phyloP scores from a whole-genome alignment of 2,113 vertebrate species.

The Phalacrocorax pelagicus region DNA sequence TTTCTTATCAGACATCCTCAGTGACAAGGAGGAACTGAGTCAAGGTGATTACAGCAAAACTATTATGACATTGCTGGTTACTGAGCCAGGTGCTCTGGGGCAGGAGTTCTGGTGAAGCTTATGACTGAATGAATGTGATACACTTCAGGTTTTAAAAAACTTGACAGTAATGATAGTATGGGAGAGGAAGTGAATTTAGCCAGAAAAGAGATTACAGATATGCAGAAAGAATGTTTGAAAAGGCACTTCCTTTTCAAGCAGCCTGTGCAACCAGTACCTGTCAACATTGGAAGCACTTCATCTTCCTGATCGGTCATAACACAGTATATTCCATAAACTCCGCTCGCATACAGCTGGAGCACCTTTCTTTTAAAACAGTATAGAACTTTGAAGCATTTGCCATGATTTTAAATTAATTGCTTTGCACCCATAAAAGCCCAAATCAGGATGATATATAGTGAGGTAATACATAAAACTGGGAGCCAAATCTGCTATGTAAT shows the following conservation, averaged over 20 bases:
- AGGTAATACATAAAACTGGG: neutral
- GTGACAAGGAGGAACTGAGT: neutral
- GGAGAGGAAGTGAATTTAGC: neutral
- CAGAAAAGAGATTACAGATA: neutral
- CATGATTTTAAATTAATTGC: neutral
- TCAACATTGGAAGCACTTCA: neutral
- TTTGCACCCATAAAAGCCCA: neutral
- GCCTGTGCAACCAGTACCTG: neutral
- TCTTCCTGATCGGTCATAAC: neutral
- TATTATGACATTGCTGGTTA: neutral
- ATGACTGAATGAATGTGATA: neutral
- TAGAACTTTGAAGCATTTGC: neutral
- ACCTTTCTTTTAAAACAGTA: neutral
- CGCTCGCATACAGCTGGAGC: neutral
- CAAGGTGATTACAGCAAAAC: neutral
- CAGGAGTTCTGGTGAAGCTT: neutral
- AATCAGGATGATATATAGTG: neutral
- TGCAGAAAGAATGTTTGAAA: neutral
- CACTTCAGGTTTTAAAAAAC: neutral
- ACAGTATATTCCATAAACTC: neutral
- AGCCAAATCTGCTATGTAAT: neutral
- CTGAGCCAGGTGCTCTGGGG: neutral
- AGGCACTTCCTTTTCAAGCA: neutral
- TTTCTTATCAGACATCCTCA: neutral
- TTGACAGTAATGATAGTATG: neutral